Conservation (phyloP, 2,797 vertebrate species). For the Notolepis coatsorum region DNA sequence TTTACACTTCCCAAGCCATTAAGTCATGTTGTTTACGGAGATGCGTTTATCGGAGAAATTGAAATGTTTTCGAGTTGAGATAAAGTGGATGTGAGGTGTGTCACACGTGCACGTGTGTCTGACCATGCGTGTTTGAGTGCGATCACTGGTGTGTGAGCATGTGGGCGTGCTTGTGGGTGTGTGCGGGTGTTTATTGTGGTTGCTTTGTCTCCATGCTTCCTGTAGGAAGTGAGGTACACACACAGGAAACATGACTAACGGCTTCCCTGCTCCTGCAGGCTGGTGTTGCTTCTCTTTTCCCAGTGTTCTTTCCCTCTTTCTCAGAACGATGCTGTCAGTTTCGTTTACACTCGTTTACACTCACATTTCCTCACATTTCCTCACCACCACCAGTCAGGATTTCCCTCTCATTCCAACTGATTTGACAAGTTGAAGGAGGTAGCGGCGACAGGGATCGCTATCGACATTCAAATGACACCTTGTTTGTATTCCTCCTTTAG, state of each 20-base stretch:
- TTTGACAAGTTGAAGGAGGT: no score
- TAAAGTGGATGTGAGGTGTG: neutral
- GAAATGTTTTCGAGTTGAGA: neutral
- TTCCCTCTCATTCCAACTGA: no score
- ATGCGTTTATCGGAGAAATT: neutral
- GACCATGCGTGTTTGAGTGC: neutral
- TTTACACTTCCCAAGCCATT: neutral
- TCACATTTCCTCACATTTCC: neutral
- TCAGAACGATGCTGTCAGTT: slow-evolving; percentile 20
- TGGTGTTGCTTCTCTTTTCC: neutral
- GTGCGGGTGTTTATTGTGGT: slow-evolving; percentile 4
- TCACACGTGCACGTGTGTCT: neutral
- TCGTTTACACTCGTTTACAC: slow-evolving; percentile 17
- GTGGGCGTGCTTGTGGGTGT: neutral
- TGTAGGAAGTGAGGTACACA: slow-evolving; percentile 47
- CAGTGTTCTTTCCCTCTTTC: slow-evolving; percentile 41
- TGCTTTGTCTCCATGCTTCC: slow-evolving; percentile 52
- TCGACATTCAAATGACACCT: no score
- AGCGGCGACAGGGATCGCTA: no score
- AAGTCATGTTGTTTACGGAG: neutral
- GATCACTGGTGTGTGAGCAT: neutral
- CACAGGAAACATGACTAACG: slow-evolving; percentile 60
- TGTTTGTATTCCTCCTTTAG: no score
- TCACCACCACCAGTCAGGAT: slow-evolving; percentile 26
- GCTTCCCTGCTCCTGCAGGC: slow-evolving; percentile 21